These are phyloP conservation scores for Psilanteris sp. DNA, from an alignment of 1,140 invertebrate genomes.

Conservation along the genomic window DNA sequence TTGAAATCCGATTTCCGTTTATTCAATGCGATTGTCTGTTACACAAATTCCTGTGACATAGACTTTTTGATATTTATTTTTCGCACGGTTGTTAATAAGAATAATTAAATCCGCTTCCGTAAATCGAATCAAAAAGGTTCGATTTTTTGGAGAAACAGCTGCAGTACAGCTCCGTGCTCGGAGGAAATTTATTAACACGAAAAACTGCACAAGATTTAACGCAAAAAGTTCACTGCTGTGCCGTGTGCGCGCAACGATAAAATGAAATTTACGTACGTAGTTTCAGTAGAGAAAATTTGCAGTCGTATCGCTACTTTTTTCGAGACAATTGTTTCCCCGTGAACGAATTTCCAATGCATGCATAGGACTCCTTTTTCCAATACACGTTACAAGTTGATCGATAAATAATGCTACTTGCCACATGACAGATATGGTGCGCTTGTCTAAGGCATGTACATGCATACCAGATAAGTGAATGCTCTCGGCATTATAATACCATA, in stretches of 20 bases:
- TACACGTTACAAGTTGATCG: constrained; percentile 39
- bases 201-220: constrained; percentile 28
- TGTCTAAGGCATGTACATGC: constrained; percentile 52
- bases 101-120: too few relatives aligned
- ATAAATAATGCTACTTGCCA: constrained; percentile 59
- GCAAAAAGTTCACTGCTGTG: background rate
- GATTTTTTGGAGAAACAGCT: background rate
- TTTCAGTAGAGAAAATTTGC: constrained; percentile 1
- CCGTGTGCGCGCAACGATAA: constrained; percentile 10
- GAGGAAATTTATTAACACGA: constrained; percentile 25
- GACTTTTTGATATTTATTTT: too few relatives aligned
- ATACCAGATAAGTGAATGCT: constrained; percentile 55
- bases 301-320: constrained; percentile 11
- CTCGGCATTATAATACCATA: constrained; percentile 53
- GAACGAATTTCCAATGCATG: constrained; percentile 44
- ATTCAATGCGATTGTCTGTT: too few relatives aligned
- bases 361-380: constrained; percentile 16
- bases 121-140: background rate
- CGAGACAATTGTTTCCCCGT: constrained; percentile 49
- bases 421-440: constrained; percentile 55
- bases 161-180: background rate
- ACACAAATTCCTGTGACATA: too few relatives aligned
- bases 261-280: constrained; percentile 35
- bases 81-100: too few relatives aligned
- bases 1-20: too few relatives aligned